phyloP scores from a whole-genome alignment of 2,888 invertebrate species.

The Tuta absoluta region DNA sequence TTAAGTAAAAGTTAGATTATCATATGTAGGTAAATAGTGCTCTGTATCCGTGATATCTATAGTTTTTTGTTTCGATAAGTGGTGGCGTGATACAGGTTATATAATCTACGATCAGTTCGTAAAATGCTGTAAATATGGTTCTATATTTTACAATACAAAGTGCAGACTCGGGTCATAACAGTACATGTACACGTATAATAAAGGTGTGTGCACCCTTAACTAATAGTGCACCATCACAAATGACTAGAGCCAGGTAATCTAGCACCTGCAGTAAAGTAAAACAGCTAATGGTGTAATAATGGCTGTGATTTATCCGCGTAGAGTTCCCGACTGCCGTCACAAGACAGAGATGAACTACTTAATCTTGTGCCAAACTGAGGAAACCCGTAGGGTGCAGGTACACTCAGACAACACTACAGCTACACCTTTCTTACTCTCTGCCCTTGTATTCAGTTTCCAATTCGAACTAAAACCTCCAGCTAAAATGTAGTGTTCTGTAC shows the following conservation, averaged over 20 bases:
- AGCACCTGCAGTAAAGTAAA: conserved; percentile 22
- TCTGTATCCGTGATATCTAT: no score
- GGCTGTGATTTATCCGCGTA: conserved; percentile 17
- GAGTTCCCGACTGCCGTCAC: conserved; percentile 16
- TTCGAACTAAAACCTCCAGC: neutral
- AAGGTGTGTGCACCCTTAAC: neutral
- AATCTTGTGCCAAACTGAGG: conserved; percentile 21
- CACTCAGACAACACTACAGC: neutral
- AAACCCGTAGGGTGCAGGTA: neutral
- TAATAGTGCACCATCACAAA: conserved; percentile 19
- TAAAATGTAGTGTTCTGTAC: neutral
- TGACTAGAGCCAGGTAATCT: conserved; percentile 42
- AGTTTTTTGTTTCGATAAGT: no score
- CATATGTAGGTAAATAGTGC: no score
- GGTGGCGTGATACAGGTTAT: no score
- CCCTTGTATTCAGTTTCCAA: neutral
- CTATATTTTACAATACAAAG: neutral
- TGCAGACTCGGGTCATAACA: neutral
- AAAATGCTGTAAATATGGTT: neutral
- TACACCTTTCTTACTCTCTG: neutral
- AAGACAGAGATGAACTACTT: conserved; percentile 21
- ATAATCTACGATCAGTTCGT: neutral
- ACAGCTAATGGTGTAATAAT: conserved; percentile 21
- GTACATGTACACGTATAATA: neutral
- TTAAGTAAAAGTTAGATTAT: no score